phyloP scores from a whole-genome alignment of 2,797 vertebrate species.

The Iguana delicatissima region DNA sequence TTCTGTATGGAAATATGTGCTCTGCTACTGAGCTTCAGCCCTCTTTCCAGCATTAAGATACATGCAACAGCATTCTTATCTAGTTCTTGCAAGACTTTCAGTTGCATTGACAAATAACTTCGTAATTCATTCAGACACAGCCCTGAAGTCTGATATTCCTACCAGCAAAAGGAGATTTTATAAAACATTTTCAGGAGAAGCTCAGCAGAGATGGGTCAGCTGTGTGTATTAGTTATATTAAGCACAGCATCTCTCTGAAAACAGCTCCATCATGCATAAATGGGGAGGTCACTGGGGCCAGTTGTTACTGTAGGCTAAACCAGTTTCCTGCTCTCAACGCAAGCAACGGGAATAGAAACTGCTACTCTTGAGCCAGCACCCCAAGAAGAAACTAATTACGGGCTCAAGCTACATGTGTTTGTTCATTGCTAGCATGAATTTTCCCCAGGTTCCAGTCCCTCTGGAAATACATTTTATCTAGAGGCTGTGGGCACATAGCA shows the following conservation, averaged over 20 bases:
- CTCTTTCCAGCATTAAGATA: background rate
- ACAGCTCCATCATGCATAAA: background rate
- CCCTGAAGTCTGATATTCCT: background rate
- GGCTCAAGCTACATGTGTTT: background rate
- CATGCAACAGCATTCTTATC: background rate
- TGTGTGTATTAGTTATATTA: background rate
- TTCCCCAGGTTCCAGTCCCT: background rate
- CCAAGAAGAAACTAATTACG: background rate
- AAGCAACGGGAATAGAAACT: background rate
- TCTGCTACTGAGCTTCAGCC: background rate
- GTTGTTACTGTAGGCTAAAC: background rate
- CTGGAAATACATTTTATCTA: background rate
- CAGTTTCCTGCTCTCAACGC: background rate
- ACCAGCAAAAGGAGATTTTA: background rate
- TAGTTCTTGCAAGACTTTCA: background rate
- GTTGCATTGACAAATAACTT: background rate
- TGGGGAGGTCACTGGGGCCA: background rate
- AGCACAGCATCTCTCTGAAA: background rate
- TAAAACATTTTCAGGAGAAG: background rate
- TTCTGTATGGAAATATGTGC: background rate
- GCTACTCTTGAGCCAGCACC: background rate
- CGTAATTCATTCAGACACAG: rapidly evolving
- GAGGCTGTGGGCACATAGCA: no score
- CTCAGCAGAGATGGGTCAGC: background rate
- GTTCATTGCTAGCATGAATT: no score